Evolutionary conservation across 1,140 invertebrate genomes (phyloP), one percentile per base, ranked within the genome.

Genomic region (Drosophila mojavensis): DNA sequence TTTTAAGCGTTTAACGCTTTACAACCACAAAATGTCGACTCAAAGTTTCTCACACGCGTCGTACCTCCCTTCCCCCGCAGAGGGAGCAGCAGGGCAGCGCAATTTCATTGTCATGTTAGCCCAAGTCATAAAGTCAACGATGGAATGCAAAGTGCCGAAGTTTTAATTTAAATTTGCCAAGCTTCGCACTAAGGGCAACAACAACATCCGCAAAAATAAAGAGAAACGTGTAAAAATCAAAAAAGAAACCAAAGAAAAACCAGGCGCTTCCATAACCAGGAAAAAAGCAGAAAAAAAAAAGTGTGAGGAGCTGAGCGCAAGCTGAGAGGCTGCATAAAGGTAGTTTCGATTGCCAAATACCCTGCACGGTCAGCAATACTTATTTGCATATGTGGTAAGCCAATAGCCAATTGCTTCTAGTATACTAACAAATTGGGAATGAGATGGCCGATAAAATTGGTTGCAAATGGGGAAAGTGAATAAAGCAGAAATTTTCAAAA

Each of bases 1-100:
- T 89, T 89, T 89, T 84, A 89, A 89, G 78, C 75, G 85, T 81
- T 88, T 89, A 84, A 79, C 84, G 81, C 80, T 89, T 89, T 89
- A 90, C 85, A 89, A 81, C 81, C 84, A 72, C 84, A 89, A 89
- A 88, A 89, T 88, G 80, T 78, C 77, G 79, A 74, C 78, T 78
- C 71, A 89, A 89, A 89, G 84, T 90, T 89, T 89, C 75, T 89
- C 75, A 62, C 72, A 78, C 70, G 63, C 83, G 60, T 33, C 20
- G 20, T 24, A 24, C 20, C 2, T 24, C 20, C 20, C 20, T 3
- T 24, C 30, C 60, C 30, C 51, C 59, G 0, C 67, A 68, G 51
- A n/a, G 48, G 60, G 64, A 73, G 84, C 48, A 71, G 72, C 26
- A 50, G 53, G 55, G 26, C 11, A 48, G 2, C 53, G 53, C 64